phyloP scores from a whole-genome alignment of 1,140 invertebrate species.

The Drosophila subobscura region DNA sequence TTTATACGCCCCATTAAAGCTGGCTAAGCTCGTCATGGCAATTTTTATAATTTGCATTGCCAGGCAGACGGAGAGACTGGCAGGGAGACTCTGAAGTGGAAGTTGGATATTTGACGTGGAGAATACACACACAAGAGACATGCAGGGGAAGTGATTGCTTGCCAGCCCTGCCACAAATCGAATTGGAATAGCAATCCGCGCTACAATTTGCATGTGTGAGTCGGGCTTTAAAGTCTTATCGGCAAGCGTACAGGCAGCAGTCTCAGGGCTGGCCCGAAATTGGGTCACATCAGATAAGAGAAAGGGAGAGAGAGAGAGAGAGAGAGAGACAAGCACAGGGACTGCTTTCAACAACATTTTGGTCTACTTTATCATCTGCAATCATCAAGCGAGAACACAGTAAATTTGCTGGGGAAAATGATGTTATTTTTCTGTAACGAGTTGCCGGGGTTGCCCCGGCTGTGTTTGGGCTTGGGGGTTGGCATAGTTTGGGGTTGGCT shows the following conservation, averaged over 20 bases:
- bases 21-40: constrained; percentile 63
- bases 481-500: constrained; percentile 19
- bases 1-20: constrained; percentile 67
- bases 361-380: constrained; percentile 36
- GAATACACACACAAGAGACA: too few species aligned
- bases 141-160: not conserved
- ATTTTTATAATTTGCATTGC: constrained; percentile 51
- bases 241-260: constrained; percentile 35
- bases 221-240: constrained; percentile 60
- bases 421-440: constrained; percentile 40
- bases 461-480: not conserved
- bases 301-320: constrained; percentile 4
- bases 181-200: constrained; percentile 27
- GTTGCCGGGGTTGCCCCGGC: constrained; percentile 11
- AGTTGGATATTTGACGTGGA: too few species aligned
- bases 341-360: constrained; percentile 40
- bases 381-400: constrained; percentile 21
- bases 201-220: constrained; percentile 35
- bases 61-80: not conserved
- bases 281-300: constrained; percentile 67
- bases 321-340: too few species aligned
- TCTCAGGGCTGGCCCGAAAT: constrained; percentile 28
- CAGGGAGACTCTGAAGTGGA: too few species aligned
- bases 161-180: constrained; percentile 21
- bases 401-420: constrained; percentile 29